Percentiles rank a stretch among this genome's conserved stretches.
Conservation (phyloP, 2,113 vertebrate species). For the Cariama cristata region DNA sequence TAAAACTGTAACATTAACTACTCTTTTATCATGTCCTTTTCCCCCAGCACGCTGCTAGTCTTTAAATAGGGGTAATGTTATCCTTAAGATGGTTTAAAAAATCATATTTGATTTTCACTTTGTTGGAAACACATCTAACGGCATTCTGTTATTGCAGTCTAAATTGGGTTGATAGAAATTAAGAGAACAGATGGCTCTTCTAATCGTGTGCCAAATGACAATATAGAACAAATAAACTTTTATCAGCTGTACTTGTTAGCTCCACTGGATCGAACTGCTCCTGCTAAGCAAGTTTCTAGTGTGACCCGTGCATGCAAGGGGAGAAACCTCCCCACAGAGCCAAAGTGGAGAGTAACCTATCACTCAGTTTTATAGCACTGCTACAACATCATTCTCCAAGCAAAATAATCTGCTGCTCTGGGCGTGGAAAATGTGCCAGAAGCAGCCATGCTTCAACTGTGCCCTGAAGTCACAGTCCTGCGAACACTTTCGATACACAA, state of each 20-base stretch:
- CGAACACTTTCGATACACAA: not conserved
- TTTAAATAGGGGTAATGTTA: slow-evolving; percentile 21
- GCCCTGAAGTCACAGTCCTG: not conserved
- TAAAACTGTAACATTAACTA: slow-evolving; percentile 38
- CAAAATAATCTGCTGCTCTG: not conserved
- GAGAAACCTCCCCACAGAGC: not conserved
- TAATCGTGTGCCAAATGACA: slow-evolving; percentile 53
- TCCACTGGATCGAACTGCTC: not conserved
- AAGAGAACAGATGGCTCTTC: slow-evolving; percentile 68
- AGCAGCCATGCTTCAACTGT: not conserved
- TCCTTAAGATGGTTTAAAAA: slow-evolving; percentile 42
- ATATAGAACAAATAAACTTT: slow-evolving; percentile 11
- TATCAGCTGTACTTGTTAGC: slow-evolving; percentile 32
- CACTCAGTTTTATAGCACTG: not conserved
- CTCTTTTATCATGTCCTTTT: slow-evolving; percentile 20
- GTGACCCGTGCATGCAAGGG: not conserved
- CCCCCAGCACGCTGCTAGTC: not conserved
- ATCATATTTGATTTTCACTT: slow-evolving; percentile 56
- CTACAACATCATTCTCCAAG: not conserved
- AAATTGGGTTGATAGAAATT: slow-evolving; percentile 66
- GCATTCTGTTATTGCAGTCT: slow-evolving; percentile 4
- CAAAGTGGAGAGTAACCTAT: not conserved
- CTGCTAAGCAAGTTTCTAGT: not conserved
- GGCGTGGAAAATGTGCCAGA: not conserved
- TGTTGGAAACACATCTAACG: slow-evolving; percentile 34